These are phyloP conservation scores for Aphodius granarius DNA, from an alignment of 2,888 invertebrate species.

Conservation along the genomic window DNA sequence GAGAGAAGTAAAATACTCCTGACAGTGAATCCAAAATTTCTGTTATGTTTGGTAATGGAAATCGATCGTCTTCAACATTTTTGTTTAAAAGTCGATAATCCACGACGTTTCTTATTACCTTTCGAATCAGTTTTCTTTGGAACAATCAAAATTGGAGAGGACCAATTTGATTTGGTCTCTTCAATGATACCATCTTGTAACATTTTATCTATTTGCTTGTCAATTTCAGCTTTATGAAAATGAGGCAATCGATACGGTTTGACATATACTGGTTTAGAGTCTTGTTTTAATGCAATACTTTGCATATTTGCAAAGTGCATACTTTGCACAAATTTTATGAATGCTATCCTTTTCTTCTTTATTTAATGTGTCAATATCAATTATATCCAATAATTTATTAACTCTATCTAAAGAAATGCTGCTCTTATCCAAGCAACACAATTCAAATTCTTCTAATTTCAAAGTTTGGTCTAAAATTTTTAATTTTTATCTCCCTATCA, in stretches of 20 bases:
- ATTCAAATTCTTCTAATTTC: not conserved
- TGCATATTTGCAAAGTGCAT: not conserved
- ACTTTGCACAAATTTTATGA: too few relatives aligned
- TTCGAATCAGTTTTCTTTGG: slow-evolving; percentile 11
- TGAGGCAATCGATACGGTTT: slow-evolving; percentile 20
- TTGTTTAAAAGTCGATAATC: slow-evolving; percentile 27
- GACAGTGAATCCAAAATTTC: slow-evolving; percentile 39
- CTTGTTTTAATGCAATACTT: slow-evolving; percentile 10
- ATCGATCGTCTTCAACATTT: slow-evolving; percentile 29
- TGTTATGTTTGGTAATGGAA: slow-evolving; percentile 34
- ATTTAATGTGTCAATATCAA: too few relatives aligned
- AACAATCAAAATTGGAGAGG: slow-evolving; percentile 21
- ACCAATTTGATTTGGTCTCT: slow-evolving; percentile 24
- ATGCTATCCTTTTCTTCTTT: too few relatives aligned
- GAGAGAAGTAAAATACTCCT: slow-evolving; percentile 37
- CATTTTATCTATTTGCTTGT: slow-evolving; percentile 21
- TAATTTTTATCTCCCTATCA: too few relatives aligned
- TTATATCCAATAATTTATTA: too few relatives aligned
- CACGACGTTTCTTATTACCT: slow-evolving; percentile 23
- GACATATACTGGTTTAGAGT: slow-evolving; percentile 9
- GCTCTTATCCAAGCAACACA: not conserved
- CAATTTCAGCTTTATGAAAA: slow-evolving; percentile 16
- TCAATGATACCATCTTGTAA: slow-evolving; percentile 24
- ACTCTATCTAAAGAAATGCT: too few relatives aligned
- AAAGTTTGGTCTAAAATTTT: too few relatives aligned